Conservation (phyloP, 1,140 invertebrate genomes). For the Drosophila ananassae region DNA sequence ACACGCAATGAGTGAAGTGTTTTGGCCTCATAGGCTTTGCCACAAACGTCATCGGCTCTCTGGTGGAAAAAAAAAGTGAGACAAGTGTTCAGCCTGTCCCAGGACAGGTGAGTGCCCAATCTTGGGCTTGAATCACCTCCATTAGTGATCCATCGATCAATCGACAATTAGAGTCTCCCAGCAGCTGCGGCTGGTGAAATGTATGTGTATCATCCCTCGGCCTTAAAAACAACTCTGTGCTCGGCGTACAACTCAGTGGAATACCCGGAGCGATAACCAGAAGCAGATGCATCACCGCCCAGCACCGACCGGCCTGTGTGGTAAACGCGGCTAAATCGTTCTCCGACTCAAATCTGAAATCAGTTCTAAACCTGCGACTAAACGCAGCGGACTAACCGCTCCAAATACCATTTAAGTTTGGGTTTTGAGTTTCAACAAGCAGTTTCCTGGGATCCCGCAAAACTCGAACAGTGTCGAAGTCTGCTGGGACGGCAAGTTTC, state of each 20-base stretch:
- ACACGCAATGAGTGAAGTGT: not conserved
- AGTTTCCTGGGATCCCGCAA: not conserved
- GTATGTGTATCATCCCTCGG: not conserved
- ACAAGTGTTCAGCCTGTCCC: not conserved
- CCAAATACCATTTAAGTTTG: not conserved
- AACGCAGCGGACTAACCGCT: constrained; percentile 15
- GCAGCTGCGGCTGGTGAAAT: constrained; percentile 3
- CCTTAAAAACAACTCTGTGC: constrained; percentile 4
- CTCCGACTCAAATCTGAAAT: constrained; percentile 28
- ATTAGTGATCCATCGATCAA: constrained; percentile 28
- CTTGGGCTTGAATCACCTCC: constrained; percentile 20
- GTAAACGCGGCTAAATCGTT: constrained; percentile 16
- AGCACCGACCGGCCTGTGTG: constrained; percentile 1
- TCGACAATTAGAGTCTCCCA: constrained; percentile 39
- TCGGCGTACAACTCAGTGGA: constrained; percentile 9
- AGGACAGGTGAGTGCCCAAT: not conserved
- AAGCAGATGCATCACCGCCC: constrained; percentile 49
- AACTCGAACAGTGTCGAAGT: not conserved
- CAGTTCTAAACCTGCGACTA: constrained; percentile 45
- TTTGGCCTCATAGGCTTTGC: not conserved
- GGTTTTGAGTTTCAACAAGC: not conserved
- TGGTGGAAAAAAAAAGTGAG: not conserved
- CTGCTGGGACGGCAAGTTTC: constrained; percentile 2
- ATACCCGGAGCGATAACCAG: constrained; percentile 34
- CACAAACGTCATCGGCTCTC: not conserved